Conservation (phyloP, 2,113 vertebrate genomes). For the Macrotis lagotis region DNA sequence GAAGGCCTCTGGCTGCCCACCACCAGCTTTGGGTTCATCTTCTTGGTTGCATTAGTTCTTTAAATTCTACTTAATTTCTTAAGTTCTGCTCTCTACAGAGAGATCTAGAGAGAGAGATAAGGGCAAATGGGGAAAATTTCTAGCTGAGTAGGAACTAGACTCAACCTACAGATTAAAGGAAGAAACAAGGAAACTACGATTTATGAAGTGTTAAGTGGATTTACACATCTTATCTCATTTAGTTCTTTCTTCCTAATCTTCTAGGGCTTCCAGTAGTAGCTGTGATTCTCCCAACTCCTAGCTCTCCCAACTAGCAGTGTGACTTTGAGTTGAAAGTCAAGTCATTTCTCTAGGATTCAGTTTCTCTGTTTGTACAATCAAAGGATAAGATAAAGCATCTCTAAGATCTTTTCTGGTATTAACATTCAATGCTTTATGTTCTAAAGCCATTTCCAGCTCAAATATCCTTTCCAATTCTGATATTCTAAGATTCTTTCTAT, state of each 20-base stretch:
- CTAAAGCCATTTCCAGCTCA: background rate
- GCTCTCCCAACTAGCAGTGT: background rate
- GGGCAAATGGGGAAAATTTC: background rate
- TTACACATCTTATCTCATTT: background rate
- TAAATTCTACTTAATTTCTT: background rate
- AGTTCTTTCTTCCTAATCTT: background rate
- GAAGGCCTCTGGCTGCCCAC: background rate
- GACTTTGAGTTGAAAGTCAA: background rate
- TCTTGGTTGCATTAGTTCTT: background rate
- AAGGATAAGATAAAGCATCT: background rate
- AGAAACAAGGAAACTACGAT: background rate
- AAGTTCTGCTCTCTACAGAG: too few species aligned
- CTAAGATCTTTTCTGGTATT: background rate
- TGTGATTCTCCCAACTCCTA: background rate
- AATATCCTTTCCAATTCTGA: background rate
- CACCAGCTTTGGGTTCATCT: background rate
- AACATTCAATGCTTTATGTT: background rate
- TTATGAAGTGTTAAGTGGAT: background rate
- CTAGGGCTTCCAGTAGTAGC: background rate
- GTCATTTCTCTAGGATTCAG: background rate
- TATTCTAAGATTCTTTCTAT: background rate
- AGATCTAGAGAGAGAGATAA: background rate
- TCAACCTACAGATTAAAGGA: background rate
- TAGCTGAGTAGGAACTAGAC: background rate
- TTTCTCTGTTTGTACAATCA: background rate